Conservation (phyloP, 2,797 vertebrate genomes). For the Acanthopagrus latus region DNA sequence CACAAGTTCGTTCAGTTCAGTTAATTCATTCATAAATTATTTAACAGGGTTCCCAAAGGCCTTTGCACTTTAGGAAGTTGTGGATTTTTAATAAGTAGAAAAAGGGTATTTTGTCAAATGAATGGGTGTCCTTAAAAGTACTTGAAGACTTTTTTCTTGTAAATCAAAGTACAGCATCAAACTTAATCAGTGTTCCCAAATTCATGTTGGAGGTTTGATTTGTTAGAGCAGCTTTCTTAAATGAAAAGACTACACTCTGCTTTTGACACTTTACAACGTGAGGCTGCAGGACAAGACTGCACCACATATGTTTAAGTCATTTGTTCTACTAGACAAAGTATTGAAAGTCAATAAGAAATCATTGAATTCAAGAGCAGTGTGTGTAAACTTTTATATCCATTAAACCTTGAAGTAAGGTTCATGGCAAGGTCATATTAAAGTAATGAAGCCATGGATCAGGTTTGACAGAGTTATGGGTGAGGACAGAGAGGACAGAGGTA, state of each 20-base stretch:
- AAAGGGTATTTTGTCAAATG: not conserved
- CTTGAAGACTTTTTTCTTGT: not conserved
- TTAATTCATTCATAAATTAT: conserved; percentile 11
- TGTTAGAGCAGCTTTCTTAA: not conserved
- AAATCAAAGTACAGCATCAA: not conserved
- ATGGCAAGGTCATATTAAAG: conserved; percentile 5
- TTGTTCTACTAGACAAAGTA: not conserved
- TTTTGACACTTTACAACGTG: not conserved
- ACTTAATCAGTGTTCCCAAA: not conserved
- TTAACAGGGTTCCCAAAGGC: conserved; percentile 3
- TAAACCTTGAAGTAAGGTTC: not conserved
- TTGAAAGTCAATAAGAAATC: conserved; percentile 14
- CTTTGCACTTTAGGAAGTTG: not conserved
- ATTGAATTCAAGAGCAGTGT: not conserved
- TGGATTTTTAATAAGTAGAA: not conserved
- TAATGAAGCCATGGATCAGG: conserved; percentile 3
- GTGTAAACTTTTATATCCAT: not conserved
- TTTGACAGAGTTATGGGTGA: not conserved
- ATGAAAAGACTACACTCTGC: not conserved
- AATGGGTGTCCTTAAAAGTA: conserved; percentile 1
- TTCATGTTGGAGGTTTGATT: conserved; percentile 8
- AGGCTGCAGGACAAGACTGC: not conserved
- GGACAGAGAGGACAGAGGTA: conserved; percentile 5
- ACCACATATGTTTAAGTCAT: not conserved
- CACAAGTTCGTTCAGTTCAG: not conserved